These are phyloP conservation scores for Aricia agestis DNA, from an alignment of 1,140 invertebrate genomes.

Conservation along the genomic window DNA sequence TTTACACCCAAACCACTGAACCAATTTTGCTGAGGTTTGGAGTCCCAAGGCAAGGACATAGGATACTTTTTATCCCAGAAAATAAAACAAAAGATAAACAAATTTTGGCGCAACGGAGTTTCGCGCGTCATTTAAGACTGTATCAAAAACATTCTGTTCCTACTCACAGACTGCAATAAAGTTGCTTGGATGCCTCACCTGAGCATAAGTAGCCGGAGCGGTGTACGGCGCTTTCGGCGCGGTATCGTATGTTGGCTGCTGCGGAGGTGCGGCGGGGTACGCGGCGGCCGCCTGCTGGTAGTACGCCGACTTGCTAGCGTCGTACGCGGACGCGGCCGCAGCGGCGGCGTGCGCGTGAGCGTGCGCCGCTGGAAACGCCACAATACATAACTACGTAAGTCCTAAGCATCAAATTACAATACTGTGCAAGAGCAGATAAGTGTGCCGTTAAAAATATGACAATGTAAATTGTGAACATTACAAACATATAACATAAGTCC, in stretches of 20 bases:
- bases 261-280: conserved; percentile 82
- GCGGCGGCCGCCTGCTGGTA: conserved; percentile 84
- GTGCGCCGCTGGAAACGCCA: conserved; percentile 66
- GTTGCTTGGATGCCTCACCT: conserved; percentile 55
- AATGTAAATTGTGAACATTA: background rate
- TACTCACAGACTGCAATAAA: too few species aligned
- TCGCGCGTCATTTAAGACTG: too few species aligned
- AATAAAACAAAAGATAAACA: too few species aligned
- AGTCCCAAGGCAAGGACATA: too few species aligned
- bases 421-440: too few species aligned
- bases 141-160: too few species aligned
- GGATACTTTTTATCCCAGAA: too few species aligned
- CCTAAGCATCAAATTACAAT: too few species aligned
- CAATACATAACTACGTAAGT: background rate
- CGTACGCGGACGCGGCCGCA: conserved; percentile 72
- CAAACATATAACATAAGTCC: too few species aligned
- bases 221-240: conserved; percentile 82
- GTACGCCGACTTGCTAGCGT: conserved; percentile 80
- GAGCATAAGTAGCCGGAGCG: conserved; percentile 79
- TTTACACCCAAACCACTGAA: too few species aligned
- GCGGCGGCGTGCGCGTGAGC: conserved; percentile 74
- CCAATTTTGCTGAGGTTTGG: too few species aligned
- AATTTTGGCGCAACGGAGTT: too few species aligned
- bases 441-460: background rate
- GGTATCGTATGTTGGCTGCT: conserved; percentile 73